Conservation (phyloP, 2,888 invertebrate genomes). For the Timandra comae region DNA sequence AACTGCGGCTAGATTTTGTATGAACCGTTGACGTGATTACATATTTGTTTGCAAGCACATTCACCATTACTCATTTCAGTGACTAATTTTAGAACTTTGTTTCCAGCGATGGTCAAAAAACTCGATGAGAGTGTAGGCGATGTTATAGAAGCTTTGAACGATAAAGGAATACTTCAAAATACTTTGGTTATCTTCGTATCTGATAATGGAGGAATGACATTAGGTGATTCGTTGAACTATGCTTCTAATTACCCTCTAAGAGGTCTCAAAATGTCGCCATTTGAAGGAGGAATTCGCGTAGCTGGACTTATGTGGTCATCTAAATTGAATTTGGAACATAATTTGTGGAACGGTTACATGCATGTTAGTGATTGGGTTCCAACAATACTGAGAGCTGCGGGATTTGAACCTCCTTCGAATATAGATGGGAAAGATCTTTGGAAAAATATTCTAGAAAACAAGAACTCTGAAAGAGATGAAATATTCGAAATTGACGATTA, state of each 20-base stretch:
- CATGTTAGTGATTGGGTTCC: slow-evolving; percentile 91
- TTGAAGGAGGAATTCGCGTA: slow-evolving; percentile 90
- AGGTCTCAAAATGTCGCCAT: slow-evolving; percentile 85
- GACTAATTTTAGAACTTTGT: no score
- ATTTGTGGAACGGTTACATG: slow-evolving; percentile 74
- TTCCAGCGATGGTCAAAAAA: slow-evolving; percentile 89
- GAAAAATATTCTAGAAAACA: slow-evolving; percentile 44
- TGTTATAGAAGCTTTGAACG: slow-evolving; percentile 81
- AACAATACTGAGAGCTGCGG: slow-evolving; percentile 75
- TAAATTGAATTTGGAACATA: slow-evolving; percentile 48
- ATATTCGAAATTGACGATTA: slow-evolving; percentile 57
- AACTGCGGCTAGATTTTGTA: slow-evolving; percentile 10
- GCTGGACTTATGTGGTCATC: slow-evolving; percentile 83
- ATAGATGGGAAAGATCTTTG: slow-evolving; percentile 59
- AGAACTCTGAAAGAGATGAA: slow-evolving; percentile 36
- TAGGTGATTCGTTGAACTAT: slow-evolving; percentile 82
- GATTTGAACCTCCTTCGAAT: slow-evolving; percentile 31
- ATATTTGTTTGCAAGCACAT: neutral
- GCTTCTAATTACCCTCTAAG: slow-evolving; percentile 88
- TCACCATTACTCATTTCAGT: no score
- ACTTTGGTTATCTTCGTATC: slow-evolving; percentile 90
- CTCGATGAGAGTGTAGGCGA: slow-evolving; percentile 91
- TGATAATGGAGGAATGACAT: slow-evolving; percentile 91
- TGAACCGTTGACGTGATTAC: neutral
- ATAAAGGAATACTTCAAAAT: slow-evolving; percentile 83